Evolutionary conservation across 2,797 vertebrate genomes (phyloP), one percentile per base, ranked within the genome.

Genomic region (Sebastolobus altivelis): DNA sequence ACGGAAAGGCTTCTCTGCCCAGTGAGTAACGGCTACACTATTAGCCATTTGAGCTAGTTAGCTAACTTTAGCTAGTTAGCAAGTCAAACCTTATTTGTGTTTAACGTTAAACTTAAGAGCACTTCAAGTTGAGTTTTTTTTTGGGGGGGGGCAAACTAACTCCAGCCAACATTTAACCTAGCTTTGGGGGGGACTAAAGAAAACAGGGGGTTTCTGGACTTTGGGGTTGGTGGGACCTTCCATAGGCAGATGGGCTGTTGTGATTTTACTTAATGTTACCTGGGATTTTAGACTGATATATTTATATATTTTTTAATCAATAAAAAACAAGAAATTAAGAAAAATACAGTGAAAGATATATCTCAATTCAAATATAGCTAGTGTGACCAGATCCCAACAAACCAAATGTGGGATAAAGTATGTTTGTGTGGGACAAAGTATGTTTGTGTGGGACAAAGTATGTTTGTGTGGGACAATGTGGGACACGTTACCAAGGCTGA

Each of bases 11-110:
- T 2, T 16, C 61, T 33, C 13, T 79, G 20, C 88, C 79, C 0
- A 79, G 88, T 88, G 72, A 88, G 84, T 85, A 27, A 16, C 46
- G 1, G 27, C 22, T 14, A 22, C 13, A 12, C 6, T 8, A 14
- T 0, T 7, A 4, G 12, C 1, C 8, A 31, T n/a, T 35, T 18
- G 11, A 79, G 29, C 14, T 35, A 37, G 46, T 27, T n/a, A 18
- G 54, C 8, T 54, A 25, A 66, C 16, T 6, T 8, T 14, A 66
- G 9, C 16, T 43, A 40, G 4, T 13, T 20, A 59, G 33, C 55
- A 22, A 58, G n/a, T 22, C 59, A 29, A 14, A 33, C 22, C 11
- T 13, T 25, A 25, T 55, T 55, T 22, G 2, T 55, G 11, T 20
- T 8, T 3, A 8, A 37, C 8, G 35, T 46, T 18, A 22, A 25